Percentiles rank a stretch among this genome's conserved stretches.
Evolutionary conservation across 92 coral and sea anemone genomes (phyloP).

Genomic region (Zoanthus solanderi): DNA sequence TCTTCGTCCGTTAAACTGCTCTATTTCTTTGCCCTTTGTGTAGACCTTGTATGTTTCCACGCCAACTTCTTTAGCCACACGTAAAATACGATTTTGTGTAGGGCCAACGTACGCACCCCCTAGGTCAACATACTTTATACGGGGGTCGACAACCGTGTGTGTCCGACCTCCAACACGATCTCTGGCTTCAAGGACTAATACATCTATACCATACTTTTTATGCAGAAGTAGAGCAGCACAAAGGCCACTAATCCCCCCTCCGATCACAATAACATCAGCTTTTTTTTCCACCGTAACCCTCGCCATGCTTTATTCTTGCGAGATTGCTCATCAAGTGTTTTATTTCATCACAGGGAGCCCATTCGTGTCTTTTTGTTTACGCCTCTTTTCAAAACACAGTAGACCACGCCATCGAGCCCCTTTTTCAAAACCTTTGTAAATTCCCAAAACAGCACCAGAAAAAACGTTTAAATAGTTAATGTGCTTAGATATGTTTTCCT

Average conservation of each 20-base stretch:
- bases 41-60: constrained; percentile 84
- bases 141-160: constrained; percentile 78
- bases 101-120: constrained; percentile 99
- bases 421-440: too few relatives aligned
- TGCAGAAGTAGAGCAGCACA: constrained; percentile 90
- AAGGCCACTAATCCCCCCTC: constrained; percentile 97
- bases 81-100: constrained; percentile 91
- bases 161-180: constrained; percentile 99
- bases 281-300: not conserved
- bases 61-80: constrained; percentile 93
- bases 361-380: too few relatives aligned
- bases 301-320: too few relatives aligned
- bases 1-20: constrained; percentile 79
- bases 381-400: too few relatives aligned
- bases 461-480: too few relatives aligned
- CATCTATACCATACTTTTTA: constrained; percentile 68
- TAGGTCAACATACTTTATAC: constrained; percentile 84
- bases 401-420: too few relatives aligned
- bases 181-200: constrained; percentile 86
- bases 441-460: too few relatives aligned
- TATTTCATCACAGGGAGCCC: too few relatives aligned
- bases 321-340: too few relatives aligned
- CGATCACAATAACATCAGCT: constrained; percentile 84
- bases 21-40: constrained; percentile 80
- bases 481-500: too few relatives aligned